These are phyloP conservation scores for Epizoanthus ramosus DNA, from an alignment of 92 coral and sea anemone genomes.

Conservation along the genomic window DNA sequence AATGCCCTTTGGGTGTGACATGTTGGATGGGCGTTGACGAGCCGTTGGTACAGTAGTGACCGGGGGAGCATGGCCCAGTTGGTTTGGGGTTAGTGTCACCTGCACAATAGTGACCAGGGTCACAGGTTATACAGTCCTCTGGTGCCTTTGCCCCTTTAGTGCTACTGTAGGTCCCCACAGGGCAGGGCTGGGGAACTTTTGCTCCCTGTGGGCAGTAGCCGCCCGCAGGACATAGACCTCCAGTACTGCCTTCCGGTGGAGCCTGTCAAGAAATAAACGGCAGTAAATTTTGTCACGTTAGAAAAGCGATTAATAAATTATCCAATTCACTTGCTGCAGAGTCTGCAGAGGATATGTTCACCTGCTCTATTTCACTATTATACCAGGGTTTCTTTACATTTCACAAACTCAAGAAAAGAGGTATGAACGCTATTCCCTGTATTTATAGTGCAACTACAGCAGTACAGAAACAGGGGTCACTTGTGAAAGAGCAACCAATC, in stretches of 20 bases:
- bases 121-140: conserved; percentile 94
- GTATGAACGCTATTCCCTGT: no score
- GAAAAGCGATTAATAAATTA: background rate
- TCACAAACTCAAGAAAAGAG: no score
- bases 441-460: no score
- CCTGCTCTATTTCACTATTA: no score
- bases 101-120: conserved; percentile 97
- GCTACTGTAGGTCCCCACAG: conserved; percentile 90
- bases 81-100: conserved; percentile 96
- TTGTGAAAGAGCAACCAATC: no score
- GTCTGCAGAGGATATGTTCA: no score
- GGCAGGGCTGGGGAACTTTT: conserved; percentile 90
- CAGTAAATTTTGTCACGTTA: background rate
- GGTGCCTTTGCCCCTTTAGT: conserved; percentile 94
- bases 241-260: conserved; percentile 97
- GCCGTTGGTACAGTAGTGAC: conserved; percentile 88
- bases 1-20: conserved; percentile 83
- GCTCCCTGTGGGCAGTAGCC: conserved; percentile 98
- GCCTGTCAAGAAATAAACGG: conserved; percentile 62
- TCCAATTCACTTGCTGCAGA: no score
- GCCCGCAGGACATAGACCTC: conserved; percentile 96
- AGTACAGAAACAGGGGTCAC: no score
- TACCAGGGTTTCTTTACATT: no score
- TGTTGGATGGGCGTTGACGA: conserved; percentile 89
- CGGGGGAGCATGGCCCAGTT: conserved; percentile 93